A percentile compares a stretch with the other conserved stretches of the same genome.
phyloP scores from a whole-genome alignment of 1,140 invertebrate species.

The honey bee (Apis mellifera) region DNA sequence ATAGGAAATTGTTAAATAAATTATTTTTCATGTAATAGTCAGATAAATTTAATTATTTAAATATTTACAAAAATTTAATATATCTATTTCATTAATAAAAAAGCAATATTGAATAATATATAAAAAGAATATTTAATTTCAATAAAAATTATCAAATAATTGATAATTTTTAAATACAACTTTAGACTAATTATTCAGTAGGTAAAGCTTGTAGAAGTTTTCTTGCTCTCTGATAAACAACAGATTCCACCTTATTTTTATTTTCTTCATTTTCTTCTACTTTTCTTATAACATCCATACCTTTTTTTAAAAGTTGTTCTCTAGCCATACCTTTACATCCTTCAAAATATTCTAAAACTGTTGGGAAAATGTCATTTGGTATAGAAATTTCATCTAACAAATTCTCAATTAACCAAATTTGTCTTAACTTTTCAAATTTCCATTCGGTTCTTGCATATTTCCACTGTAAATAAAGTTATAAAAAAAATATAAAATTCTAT shows the following conservation, averaged over 20 bases:
- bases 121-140: not conserved
- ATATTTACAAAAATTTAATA: constrained; percentile 28
- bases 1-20: constrained; percentile 33
- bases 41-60: constrained; percentile 38
- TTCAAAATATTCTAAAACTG: constrained; percentile 87
- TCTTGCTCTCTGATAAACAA: constrained; percentile 81
- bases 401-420: constrained; percentile 88
- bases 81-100: not conserved
- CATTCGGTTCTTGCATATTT: constrained; percentile 86
- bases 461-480: constrained; percentile 81
- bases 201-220: constrained; percentile 81
- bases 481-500: not conserved
- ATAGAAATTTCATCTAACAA: constrained; percentile 84
- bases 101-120: not conserved
- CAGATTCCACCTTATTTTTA: constrained; percentile 72
- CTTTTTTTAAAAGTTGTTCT: constrained; percentile 83
- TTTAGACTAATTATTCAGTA: constrained; percentile 59
- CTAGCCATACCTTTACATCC: constrained; percentile 85
- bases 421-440: constrained; percentile 90
- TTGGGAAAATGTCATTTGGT: constrained; percentile 83
- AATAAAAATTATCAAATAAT: not conserved
- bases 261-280: constrained; percentile 82
- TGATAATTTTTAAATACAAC: constrained; percentile 11
- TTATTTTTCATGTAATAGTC: constrained; percentile 17
- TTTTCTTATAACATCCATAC: constrained; percentile 84